These are phyloP conservation scores for Maniola jurtina DNA, from an alignment of 1,140 invertebrate species.

Conservation along the genomic window DNA sequence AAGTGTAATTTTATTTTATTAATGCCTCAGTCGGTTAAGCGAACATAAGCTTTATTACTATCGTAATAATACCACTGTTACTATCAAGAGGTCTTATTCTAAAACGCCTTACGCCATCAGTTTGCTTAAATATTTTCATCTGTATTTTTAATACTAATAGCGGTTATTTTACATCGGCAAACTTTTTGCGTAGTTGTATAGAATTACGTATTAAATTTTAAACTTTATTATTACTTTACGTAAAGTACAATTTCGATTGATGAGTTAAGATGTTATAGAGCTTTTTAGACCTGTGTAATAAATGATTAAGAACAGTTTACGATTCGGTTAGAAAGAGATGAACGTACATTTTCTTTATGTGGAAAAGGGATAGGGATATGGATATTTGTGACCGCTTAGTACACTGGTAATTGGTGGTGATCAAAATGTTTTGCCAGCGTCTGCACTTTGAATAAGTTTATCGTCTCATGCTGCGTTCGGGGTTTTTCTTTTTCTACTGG, in stretches of 20 bases:
- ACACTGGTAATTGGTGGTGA: slow-evolving; percentile 72
- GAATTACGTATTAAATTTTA: background rate
- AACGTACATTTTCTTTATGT: slow-evolving; percentile 20
- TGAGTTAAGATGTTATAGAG: slow-evolving; percentile 14
- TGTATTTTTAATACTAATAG: background rate
- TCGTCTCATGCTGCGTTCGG: slow-evolving; percentile 55
- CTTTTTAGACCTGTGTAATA: slow-evolving; percentile 21
- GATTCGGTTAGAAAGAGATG: slow-evolving; percentile 43
- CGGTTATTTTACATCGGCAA: background rate
- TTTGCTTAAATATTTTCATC: slow-evolving; percentile 18
- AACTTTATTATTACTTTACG: background rate
- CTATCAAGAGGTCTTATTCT: slow-evolving; percentile 33
- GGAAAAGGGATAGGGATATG: slow-evolving; percentile 39
- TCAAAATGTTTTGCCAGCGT: slow-evolving; percentile 70
- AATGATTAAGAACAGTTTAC: slow-evolving; percentile 59
- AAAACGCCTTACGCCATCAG: slow-evolving; percentile 22
- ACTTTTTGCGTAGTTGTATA: background rate
- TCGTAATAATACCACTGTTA: slow-evolving; percentile 50
- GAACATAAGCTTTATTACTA: slow-evolving; percentile 69
- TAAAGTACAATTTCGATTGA: slow-evolving; percentile 4
- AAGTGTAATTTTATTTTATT: slow-evolving; percentile 69
- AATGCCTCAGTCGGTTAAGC: slow-evolving; percentile 44
- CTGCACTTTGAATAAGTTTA: slow-evolving; percentile 63
- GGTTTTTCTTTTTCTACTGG: slow-evolving; percentile 18
- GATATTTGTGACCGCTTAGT: slow-evolving; percentile 56